Base-by-base conservation (phyloP, 2,888 invertebrate genomes). In the Oeneis ivallda region DNA sequence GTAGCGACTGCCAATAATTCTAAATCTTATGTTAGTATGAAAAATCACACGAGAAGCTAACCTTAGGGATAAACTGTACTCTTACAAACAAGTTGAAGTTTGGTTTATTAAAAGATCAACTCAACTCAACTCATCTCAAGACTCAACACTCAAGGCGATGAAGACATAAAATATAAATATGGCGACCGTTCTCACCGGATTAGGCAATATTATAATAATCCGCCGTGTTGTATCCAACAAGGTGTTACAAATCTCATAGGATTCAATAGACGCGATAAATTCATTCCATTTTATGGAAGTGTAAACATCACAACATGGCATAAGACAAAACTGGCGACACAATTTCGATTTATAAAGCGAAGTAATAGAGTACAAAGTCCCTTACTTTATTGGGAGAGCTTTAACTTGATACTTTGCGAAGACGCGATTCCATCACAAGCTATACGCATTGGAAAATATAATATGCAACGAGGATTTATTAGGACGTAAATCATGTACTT, bases 191-290 rank as follows among this genome's bases (percentile, higher is more conserved):
- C 19, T 49, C 49, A 49, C 10, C 49, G 17, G 49, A 49, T 49
- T 49, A 49, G 9, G 11, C 5, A 49, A 52, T 34, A 37, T n/a
- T 13, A 1, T 9, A 8, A 53, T 34, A 39, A n/a, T 59, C 19
- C 37, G 15, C 6, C 37, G 7, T 11, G 13, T 17, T 15, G 39
- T 19, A 2, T 17, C 45, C 17, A 47, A 59, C 59, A 11, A 60
- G 49, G 39, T 39, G 60, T 49, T 49, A 60, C 49, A 49, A 60
- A 60, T 60, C 49, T 17, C 49, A 49, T 60, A 37, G 37, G 50
- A 60, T 60, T 17, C 17, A 34, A 19, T 17, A 50, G 49, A 60
- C 13, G 37, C 19, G 45, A 45, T 58, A 45, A 58, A 58, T 47
- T 41, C 58, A 47, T 41, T 9, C 32, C 34, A 6, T 17, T 15